Evolutionary conservation across 2,797 vertebrate genomes (phyloP).

Genomic region (Syngnathus acus): DNA sequence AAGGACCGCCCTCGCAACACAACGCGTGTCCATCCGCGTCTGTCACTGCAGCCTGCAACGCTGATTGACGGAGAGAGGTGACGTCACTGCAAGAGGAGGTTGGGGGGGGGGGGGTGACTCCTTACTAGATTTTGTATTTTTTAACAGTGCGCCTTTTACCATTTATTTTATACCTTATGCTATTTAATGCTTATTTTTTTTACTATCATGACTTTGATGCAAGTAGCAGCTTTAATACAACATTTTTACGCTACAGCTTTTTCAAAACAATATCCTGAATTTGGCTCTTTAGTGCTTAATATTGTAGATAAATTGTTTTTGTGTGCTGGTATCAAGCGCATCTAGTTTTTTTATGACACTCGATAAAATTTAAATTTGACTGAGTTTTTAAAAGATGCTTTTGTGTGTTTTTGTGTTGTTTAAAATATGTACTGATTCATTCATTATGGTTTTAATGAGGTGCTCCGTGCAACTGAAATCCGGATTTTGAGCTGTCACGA

Average conservation of each 20-base stretch:
- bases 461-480: background rate
- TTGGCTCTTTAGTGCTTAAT: background rate
- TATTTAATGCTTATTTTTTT: background rate
- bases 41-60: slow-evolving; percentile 43
- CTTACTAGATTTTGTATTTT: background rate
- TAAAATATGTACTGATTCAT: background rate
- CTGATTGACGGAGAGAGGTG: slow-evolving; percentile 62
- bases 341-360: background rate
- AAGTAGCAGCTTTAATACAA: too few species aligned
- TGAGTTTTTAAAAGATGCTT: background rate
- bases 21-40: slow-evolving; percentile 64
- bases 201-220: background rate
- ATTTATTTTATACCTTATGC: too few species aligned
- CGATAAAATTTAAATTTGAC: background rate
- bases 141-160: background rate
- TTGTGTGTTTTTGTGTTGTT: too few species aligned
- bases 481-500: background rate
- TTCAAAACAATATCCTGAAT: background rate
- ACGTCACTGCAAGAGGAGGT: slow-evolving; percentile 61
- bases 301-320: background rate
- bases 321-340: too few species aligned
- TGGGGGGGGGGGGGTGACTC: slow-evolving; percentile 5
- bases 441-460: background rate
- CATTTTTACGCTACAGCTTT: too few species aligned
- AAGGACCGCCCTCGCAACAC: slow-evolving; percentile 53